Conservation (phyloP, 2,113 vertebrate species). For the Otolemur garnettii region DNA sequence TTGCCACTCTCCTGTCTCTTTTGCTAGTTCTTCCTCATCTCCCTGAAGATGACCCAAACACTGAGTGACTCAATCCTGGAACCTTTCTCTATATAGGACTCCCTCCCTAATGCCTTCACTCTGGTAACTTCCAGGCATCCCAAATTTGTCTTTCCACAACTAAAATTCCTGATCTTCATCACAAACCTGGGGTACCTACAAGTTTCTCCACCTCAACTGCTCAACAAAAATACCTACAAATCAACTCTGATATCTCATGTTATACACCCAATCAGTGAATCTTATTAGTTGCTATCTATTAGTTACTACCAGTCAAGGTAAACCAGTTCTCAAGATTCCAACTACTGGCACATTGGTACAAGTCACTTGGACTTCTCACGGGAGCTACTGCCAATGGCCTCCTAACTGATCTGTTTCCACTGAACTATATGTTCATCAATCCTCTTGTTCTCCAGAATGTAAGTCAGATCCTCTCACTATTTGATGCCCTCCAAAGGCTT, state of each 20-base stretch:
- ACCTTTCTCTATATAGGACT: not conserved
- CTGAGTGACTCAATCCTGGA: not conserved
- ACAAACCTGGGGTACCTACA: not conserved
- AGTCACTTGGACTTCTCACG: not conserved
- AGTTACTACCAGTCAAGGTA: not conserved
- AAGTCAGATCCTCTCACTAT: not conserved
- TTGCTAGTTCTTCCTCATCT: not conserved
- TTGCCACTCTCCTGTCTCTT: not conserved
- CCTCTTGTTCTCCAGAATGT: not conserved
- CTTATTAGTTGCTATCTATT: not conserved
- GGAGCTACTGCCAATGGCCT: not conserved
- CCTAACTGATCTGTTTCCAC: not conserved
- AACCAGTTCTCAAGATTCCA: conserved; percentile 7
- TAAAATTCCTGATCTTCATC: not conserved
- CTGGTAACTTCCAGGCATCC: not conserved
- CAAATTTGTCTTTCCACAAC: not conserved
- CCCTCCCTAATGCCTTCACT: not conserved
- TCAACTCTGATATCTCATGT: not conserved
- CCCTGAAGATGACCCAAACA: not conserved
- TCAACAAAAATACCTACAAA: not conserved
- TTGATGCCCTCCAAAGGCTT: not conserved
- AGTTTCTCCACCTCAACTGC: not conserved
- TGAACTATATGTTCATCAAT: too few species aligned
- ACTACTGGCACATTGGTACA: not conserved
- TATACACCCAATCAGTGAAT: not conserved